Percentiles rank a stretch among this genome's conserved stretches.
These are phyloP conservation scores for Eurypyga helias DNA, from an alignment of 2,113 vertebrate species.

Conservation along the genomic window DNA sequence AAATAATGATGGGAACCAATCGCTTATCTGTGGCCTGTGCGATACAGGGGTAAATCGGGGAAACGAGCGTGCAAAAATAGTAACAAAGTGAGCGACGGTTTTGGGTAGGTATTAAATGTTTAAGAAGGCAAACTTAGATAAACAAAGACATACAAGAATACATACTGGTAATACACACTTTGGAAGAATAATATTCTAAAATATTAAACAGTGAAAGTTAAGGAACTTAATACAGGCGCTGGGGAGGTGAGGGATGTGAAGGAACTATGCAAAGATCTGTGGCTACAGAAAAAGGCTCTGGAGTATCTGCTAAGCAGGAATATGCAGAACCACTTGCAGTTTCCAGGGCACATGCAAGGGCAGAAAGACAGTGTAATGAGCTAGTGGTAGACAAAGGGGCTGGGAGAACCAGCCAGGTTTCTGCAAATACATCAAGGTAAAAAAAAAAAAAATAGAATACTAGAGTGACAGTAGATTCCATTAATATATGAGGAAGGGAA, in stretches of 20 bases:
- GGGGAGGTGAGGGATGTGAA: neutral
- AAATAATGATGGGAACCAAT: neutral
- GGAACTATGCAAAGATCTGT: neutral
- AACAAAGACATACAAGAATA: neutral
- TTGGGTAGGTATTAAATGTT: neutral
- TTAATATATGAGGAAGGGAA: conserved; percentile 54
- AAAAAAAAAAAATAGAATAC: neutral
- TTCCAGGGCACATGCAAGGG: neutral
- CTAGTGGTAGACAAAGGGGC: neutral
- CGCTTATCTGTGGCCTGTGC: neutral
- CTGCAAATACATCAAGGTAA: conserved; percentile 12
- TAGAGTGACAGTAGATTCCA: neutral
- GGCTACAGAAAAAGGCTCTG: neutral
- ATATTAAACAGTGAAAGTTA: neutral
- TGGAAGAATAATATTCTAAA: neutral
- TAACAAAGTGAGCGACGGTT: neutral
- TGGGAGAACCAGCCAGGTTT: neutral
- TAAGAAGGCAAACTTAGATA: neutral
- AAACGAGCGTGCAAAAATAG: neutral
- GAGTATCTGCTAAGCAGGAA: neutral
- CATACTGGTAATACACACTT: neutral
- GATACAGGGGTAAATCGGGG: neutral
- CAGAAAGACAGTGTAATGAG: neutral
- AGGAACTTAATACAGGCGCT: neutral
- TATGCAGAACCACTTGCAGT: neutral